Conservation (phyloP, 2,888 invertebrate genomes). For the Ennomos erosarius region DNA sequence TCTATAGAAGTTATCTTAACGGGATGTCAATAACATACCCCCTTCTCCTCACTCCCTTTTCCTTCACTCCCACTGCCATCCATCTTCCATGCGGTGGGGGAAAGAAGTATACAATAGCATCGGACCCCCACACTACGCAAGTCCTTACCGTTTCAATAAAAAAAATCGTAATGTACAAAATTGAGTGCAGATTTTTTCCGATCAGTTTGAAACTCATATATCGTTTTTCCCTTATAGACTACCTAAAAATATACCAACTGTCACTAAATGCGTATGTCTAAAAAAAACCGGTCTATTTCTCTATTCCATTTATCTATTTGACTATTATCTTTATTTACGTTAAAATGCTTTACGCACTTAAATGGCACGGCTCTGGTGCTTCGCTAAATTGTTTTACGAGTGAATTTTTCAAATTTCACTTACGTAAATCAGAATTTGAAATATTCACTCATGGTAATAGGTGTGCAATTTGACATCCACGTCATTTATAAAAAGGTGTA, state of each 20-base stretch:
- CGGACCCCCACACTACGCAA: too few relatives aligned
- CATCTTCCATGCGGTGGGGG: too few relatives aligned
- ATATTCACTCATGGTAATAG: constrained; percentile 8
- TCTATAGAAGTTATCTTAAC: too few relatives aligned
- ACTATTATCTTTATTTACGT: constrained; percentile 68
- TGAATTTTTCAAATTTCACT: constrained; percentile 37
- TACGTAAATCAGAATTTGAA: constrained; percentile 1
- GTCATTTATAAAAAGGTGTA: constrained; percentile 4
- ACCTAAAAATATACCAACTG: constrained; percentile 78
- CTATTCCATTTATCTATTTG: constrained; percentile 77
- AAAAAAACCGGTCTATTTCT: constrained; percentile 81
- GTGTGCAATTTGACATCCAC: constrained; percentile 15
- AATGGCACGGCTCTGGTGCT: constrained; percentile 66
- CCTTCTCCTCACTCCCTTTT: too few relatives aligned
- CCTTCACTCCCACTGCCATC: too few relatives aligned
- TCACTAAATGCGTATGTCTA: constrained; percentile 81
- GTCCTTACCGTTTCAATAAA: too few relatives aligned
- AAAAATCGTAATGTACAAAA: too few relatives aligned
- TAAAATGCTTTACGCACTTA: constrained; percentile 56
- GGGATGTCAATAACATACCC: too few relatives aligned
- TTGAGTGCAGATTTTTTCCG: constrained; percentile 11
- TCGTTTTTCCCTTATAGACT: constrained; percentile 62
- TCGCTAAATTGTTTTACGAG: constrained; percentile 26
- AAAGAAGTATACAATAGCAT: too few relatives aligned
- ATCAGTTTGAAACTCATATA: constrained; percentile 67